A percentile compares a stretch with the other conserved stretches of the same genome.
Conservation (phyloP, 1,140 invertebrate species). For the Reticulitermes speratus region DNA sequence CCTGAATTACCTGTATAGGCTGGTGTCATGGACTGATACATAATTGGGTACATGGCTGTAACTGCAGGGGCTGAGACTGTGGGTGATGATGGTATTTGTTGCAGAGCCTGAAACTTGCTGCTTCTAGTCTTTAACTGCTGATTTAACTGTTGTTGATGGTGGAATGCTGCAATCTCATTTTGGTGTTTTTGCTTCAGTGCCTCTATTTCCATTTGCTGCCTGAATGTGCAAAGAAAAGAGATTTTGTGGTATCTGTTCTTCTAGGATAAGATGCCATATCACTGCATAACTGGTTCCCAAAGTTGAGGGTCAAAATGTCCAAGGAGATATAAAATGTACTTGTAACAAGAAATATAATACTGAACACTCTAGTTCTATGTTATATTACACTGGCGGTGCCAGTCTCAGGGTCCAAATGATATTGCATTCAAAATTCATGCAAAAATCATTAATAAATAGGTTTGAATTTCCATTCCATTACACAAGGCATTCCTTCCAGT, state of each 20-base stretch:
- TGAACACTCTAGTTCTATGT: too few species aligned
- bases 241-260: neutral
- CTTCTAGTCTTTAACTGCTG: constrained; percentile 43
- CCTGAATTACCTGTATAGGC: constrained; percentile 40
- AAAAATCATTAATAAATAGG: too few species aligned
- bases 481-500: too few species aligned
- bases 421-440: too few species aligned
- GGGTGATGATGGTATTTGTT: neutral
- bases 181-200: constrained; percentile 49
- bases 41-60: constrained; percentile 44
- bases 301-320: too few species aligned
- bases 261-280: too few species aligned
- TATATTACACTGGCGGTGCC: too few species aligned
- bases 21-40: constrained; percentile 48
- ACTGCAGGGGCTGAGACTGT: constrained; percentile 26
- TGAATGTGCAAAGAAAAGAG: constrained; percentile 33
- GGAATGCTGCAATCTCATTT: constrained; percentile 49
- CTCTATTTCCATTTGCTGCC: constrained; percentile 50
- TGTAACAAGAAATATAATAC: too few species aligned
- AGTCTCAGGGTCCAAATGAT: too few species aligned
- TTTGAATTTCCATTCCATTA: neutral
- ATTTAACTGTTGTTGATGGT: constrained; percentile 48
- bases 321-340: too few species aligned
- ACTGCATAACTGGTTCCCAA: too few species aligned
- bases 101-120: neutral